Percentiles rank a stretch among this genome's conserved stretches.
Evolutionary conservation across 2,888 invertebrate genomes (phyloP).

Genomic region (Drosophila parthenogenetica): DNA sequence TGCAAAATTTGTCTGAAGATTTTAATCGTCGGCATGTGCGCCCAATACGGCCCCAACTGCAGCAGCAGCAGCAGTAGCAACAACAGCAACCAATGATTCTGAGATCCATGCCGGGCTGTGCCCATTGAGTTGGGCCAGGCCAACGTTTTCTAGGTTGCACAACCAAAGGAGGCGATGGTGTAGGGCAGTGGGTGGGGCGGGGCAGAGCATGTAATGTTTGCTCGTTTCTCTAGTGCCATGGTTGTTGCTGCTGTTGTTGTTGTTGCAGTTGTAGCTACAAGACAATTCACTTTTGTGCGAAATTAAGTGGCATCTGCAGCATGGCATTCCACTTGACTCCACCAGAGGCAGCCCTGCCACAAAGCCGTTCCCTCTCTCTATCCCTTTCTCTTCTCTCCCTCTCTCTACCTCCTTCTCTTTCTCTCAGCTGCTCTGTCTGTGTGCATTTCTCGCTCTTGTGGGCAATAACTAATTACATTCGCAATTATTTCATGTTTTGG

Average conservation of each 20-base stretch:
- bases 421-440: constrained; percentile 14
- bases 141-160: constrained; percentile 70
- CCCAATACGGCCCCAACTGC: constrained; percentile 66
- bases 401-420: neutral
- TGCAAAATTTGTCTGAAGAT: constrained; percentile 84
- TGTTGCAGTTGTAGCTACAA: constrained; percentile 77
- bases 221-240: constrained; percentile 72
- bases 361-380: neutral
- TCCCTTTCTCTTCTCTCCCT: neutral
- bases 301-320: constrained; percentile 83
- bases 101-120: constrained; percentile 58
- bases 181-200: constrained; percentile 51
- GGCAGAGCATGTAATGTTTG: constrained; percentile 75
- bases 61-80: constrained; percentile 20
- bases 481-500: constrained; percentile 86
- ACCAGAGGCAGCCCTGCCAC: constrained; percentile 44
- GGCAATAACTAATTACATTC: constrained; percentile 86
- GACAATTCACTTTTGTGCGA: constrained; percentile 84
- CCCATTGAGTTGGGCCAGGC: constrained; percentile 66
- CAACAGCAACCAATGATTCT: constrained; percentile 45
- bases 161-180: constrained; percentile 30
- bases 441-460: constrained; percentile 73
- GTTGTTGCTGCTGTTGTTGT: constrained; percentile 54
- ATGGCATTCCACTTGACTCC: constrained; percentile 78
- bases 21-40: constrained; percentile 80